Conservation (phyloP, 2,888 invertebrate genomes). For the Pollenia labialis region DNA sequence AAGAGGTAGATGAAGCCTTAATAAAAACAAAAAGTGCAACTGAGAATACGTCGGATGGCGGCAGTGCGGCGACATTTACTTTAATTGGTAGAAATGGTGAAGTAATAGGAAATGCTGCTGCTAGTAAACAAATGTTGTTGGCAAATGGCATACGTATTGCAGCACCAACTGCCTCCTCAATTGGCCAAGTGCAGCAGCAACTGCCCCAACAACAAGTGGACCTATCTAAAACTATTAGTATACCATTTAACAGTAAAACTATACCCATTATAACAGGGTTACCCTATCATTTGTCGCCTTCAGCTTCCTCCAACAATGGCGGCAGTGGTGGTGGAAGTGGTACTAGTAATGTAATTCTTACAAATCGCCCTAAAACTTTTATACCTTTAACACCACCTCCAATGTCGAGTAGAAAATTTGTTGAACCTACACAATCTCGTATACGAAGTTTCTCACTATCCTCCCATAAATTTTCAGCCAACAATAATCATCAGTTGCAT, state of each 20-base stretch:
- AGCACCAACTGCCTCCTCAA: slow-evolving; percentile 71
- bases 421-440: slow-evolving; percentile 79
- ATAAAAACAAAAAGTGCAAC: slow-evolving; percentile 17
- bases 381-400: slow-evolving; percentile 83
- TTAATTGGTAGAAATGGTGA: slow-evolving; percentile 66
- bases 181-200: slow-evolving; percentile 58
- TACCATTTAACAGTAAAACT: slow-evolving; percentile 65
- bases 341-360: slow-evolving; percentile 53
- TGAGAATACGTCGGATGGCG: slow-evolving; percentile 17
- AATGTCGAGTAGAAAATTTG: slow-evolving; percentile 81
- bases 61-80: slow-evolving; percentile 50
- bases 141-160: slow-evolving; percentile 76
- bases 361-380: slow-evolving; percentile 77
- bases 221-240: slow-evolving; percentile 73
- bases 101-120: slow-evolving; percentile 69
- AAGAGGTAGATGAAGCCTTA: slow-evolving; percentile 31
- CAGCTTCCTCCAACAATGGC: background rate
- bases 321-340: slow-evolving; percentile 7
- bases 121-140: slow-evolving; percentile 74
- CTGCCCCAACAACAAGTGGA: slow-evolving; percentile 57
- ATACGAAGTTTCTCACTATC: slow-evolving; percentile 83
- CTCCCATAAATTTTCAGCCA: slow-evolving; percentile 83
- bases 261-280: slow-evolving; percentile 54
- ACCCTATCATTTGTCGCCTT: slow-evolving; percentile 58
- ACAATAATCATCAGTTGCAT: slow-evolving; percentile 69